Base-by-base conservation (phyloP, 2,888 invertebrate genomes). In the Teinopalpus imperialis region DNA sequence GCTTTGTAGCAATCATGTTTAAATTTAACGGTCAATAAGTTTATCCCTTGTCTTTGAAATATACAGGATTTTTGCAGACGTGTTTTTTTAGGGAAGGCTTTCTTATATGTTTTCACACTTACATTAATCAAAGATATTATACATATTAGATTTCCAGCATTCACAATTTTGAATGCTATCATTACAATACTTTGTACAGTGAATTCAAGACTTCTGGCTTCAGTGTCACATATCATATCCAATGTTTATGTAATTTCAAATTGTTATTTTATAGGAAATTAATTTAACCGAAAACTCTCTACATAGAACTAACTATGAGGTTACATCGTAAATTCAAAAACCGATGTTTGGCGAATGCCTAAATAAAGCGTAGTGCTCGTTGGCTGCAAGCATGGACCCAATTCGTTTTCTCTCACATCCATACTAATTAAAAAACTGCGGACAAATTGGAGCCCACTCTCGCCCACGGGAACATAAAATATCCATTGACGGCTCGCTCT, bases 351-450 rank as follows among this genome's bases (percentile, higher is more conserved):
- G n/a, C 26, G 21, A 10, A 29, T 14, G n/a, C 14, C 29, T 23
- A 44, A 52, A 49, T 42, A 43, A 42, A 46, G 36, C 46, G 48
- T 40, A 39, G 47, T 48, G 49, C 44, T 44, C 41, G 45, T 48
- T 60, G 66, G 61, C 54, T 58, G 64, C 68, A 69, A 66, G 70
- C 68, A 71, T 75, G 71, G 77, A 79, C 73, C 70, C 77, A 79
- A 78, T 82, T 79, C 73, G 79, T 73, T 79, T 76, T 71, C 77
- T 74, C 81, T 74, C 78, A 69, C 80, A 82, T 82, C 72, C 78
- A 76, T 79, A 78, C 77, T 83, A 85, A 85, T 85, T 85, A 85
- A 85, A 82, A 83, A 85, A 81, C 77, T 85, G 85, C 79, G 82
- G 83, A 78, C 85, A 83, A 83, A 85, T 82, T 82, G 83, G 75